These are phyloP conservation scores for Scleropages formosus DNA, from an alignment of 2,797 vertebrate genomes.

Conservation along the genomic window DNA sequence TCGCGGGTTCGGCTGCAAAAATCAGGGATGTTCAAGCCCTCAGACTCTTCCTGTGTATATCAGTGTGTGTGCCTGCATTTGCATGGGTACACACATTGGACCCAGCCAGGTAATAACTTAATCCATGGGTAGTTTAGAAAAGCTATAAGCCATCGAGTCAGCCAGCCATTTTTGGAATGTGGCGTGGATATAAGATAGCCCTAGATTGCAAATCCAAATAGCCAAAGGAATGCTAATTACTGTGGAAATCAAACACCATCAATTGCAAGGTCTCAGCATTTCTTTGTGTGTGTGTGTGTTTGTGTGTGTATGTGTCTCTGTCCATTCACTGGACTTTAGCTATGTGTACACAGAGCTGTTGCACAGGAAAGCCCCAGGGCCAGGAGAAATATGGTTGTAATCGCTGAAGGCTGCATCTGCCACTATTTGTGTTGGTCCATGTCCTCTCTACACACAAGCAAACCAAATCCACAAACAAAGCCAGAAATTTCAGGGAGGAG, in stretches of 20 bases:
- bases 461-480: slow-evolving; percentile 27
- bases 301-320: background rate
- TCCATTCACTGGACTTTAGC: slow-evolving; percentile 23
- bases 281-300: slow-evolving; percentile 41
- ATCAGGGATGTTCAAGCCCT: background rate
- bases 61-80: background rate
- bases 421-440: slow-evolving; percentile 11
- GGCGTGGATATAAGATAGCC: slow-evolving; percentile 73
- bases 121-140: slow-evolving; percentile 57
- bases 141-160: slow-evolving; percentile 67
- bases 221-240: slow-evolving; percentile 79
- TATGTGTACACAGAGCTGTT: slow-evolving; percentile 22
- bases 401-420: background rate
- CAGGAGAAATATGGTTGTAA: background rate
- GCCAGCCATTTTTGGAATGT: slow-evolving; percentile 74
- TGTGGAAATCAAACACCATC: slow-evolving; percentile 78
- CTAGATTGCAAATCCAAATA: slow-evolving; percentile 67
- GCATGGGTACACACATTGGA: slow-evolving; percentile 33
- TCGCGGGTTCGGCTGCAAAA: too few relatives aligned
- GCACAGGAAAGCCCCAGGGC: slow-evolving; percentile 4
- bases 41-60: background rate
- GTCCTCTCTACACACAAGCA: slow-evolving; percentile 4
- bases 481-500: slow-evolving; percentile 3
- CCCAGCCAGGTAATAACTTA: slow-evolving; percentile 38
- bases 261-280: slow-evolving; percentile 75